A percentile compares a stretch with the other conserved stretches of the same genome.
Conservation (phyloP, 2,113 vertebrate genomes). For the Lophotis ruficrista region DNA sequence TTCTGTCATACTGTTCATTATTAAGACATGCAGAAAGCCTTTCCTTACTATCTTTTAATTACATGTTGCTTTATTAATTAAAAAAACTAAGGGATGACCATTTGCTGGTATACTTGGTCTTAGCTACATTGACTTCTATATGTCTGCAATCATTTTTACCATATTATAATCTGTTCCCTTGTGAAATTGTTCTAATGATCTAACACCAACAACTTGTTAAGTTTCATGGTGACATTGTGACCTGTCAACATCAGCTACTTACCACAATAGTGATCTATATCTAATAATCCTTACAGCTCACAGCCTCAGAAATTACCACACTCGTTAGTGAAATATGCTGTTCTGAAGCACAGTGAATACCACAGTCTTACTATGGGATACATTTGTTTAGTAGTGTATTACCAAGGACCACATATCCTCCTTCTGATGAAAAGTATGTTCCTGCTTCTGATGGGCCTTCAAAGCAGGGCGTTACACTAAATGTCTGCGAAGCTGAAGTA, state of each 20-base stretch:
- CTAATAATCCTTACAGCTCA: not conserved
- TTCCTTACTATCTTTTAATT: not conserved
- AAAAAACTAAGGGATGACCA: not conserved
- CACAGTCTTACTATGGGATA: not conserved
- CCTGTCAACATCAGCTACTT: not conserved
- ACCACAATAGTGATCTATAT: not conserved
- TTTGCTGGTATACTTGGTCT: not conserved
- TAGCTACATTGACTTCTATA: not conserved
- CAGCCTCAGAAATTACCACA: not conserved
- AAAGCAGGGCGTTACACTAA: conserved; percentile 92
- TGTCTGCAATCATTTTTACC: not conserved
- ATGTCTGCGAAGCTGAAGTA: conserved; percentile 79
- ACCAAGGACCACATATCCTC: conserved; percentile 93
- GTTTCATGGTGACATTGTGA: not conserved
- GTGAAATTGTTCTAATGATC: not conserved
- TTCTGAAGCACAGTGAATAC: not conserved
- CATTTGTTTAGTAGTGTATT: conserved; percentile 46
- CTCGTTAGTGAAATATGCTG: not conserved
- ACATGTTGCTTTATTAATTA: not conserved
- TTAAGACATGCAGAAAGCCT: not conserved
- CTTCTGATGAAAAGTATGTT: conserved; percentile 91
- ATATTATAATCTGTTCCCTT: not conserved
- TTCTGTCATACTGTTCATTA: not conserved
- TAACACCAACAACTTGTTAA: not conserved
- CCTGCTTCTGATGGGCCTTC: conserved; percentile 88